phyloP scores from a whole-genome alignment of 2,888 invertebrate species.

The Agonopterix heracliana region DNA sequence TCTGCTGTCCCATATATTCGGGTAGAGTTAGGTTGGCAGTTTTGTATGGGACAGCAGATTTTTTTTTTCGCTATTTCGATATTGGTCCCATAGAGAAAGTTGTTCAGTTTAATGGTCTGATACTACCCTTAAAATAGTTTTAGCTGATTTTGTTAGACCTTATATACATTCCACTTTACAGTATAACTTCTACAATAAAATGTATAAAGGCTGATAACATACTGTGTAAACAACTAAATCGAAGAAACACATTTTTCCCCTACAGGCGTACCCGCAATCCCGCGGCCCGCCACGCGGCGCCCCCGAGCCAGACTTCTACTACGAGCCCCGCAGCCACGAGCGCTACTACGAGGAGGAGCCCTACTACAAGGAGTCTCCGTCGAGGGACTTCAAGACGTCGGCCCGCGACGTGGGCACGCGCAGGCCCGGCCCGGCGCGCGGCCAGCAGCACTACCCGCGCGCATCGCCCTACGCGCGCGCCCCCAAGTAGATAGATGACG shows the following conservation, averaged over 20 bases:
- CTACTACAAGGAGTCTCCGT: slow-evolving; percentile 45
- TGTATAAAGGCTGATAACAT: too few species aligned
- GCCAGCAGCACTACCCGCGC: slow-evolving; percentile 33
- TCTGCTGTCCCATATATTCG: too few species aligned
- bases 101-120: too few species aligned
- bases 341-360: slow-evolving; percentile 62
- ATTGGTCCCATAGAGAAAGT: too few species aligned
- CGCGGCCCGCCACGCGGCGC: slow-evolving; percentile 73
- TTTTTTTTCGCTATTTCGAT: too few species aligned
- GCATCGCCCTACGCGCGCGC: slow-evolving; percentile 57
- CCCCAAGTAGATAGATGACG: slow-evolving; percentile 44
- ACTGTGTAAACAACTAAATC: too few species aligned
- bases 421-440: slow-evolving; percentile 26
- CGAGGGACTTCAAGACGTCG: slow-evolving; percentile 56
- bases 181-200: too few species aligned
- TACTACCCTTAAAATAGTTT: too few species aligned
- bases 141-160: too few species aligned
- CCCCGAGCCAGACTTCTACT: slow-evolving; percentile 83
- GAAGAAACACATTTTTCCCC: background rate
- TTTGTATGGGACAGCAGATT: too few species aligned
- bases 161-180: too few species aligned
- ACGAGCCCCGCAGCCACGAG: slow-evolving; percentile 47
- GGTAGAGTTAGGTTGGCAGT: too few species aligned
- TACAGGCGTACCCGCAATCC: slow-evolving; percentile 22
- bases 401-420: slow-evolving; percentile 58